A percentile compares a stretch with the other conserved stretches of the same genome.
These are phyloP conservation scores for Chrysomela aeneicollis DNA, from an alignment of 2,888 invertebrate species.

Conservation along the genomic window DNA sequence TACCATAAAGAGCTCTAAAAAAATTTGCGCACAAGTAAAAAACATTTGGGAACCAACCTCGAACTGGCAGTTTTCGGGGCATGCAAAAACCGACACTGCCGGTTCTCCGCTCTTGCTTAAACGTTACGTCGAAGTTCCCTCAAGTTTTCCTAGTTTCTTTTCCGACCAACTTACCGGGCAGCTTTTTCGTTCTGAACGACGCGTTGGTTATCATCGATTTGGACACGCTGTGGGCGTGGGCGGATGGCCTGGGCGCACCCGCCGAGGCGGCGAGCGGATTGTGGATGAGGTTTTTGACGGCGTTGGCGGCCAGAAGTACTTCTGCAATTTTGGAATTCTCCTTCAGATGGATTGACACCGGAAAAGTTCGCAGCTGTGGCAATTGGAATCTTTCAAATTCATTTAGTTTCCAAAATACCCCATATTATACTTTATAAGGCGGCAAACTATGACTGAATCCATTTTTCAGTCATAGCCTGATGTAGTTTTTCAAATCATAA, in stretches of 20 bases:
- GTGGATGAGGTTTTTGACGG: slow-evolving; percentile 85
- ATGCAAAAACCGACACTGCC: slow-evolving; percentile 6
- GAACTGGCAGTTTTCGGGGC: background rate
- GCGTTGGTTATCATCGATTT: slow-evolving; percentile 98
- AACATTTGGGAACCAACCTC: background rate
- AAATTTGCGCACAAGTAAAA: background rate
- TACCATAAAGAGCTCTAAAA: no score
- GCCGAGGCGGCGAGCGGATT: slow-evolving; percentile 55
- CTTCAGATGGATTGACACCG: no score
- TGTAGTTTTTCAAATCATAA: no score
- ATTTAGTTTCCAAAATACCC: no score
- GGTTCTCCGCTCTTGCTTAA: slow-evolving; percentile 1
- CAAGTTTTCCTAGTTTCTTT: slow-evolving; percentile 16
- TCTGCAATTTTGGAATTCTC: no score
- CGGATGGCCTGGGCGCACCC: slow-evolving; percentile 52
- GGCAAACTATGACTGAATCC: no score
- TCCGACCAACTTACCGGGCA: slow-evolving; percentile 76
- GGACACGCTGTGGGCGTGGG: slow-evolving; percentile 68
- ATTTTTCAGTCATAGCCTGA: no score
- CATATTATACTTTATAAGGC: no score
- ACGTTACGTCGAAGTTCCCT: background rate
- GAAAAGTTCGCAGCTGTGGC: no score
- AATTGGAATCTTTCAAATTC: no score
- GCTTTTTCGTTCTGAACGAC: slow-evolving; percentile 95
- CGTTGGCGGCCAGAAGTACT: slow-evolving; percentile 86